Conservation (phyloP, 2,113 vertebrate species). For the Peromyscus maniculatus region DNA sequence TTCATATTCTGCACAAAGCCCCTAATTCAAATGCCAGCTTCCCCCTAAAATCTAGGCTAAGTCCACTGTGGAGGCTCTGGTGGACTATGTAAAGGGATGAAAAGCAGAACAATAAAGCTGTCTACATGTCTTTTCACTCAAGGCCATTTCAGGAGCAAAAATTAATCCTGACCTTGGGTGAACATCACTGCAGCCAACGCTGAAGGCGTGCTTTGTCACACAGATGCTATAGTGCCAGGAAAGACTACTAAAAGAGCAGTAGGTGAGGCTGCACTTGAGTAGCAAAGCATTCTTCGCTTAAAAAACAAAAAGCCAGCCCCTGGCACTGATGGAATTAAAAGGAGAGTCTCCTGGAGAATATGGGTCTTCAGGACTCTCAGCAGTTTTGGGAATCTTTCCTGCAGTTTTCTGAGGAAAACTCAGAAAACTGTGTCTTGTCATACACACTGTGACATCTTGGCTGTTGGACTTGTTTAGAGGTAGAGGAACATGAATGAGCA, state of each 20-base stretch:
- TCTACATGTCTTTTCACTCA: conserved; percentile 64
- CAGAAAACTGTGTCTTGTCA: background rate
- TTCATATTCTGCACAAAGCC: conserved; percentile 68
- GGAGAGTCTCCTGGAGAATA: background rate
- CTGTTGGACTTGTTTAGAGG: background rate
- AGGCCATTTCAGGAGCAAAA: conserved; percentile 68
- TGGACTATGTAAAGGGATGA: conserved; percentile 63
- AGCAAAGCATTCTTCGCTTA: conserved; percentile 54
- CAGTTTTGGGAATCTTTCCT: background rate
- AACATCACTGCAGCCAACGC: conserved; percentile 60
- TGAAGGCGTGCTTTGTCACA: conserved; percentile 54
- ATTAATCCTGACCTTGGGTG: conserved; percentile 72
- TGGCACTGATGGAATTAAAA: background rate
- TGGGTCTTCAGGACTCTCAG: background rate
- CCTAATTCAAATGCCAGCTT: conserved; percentile 67
- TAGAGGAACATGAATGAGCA: background rate
- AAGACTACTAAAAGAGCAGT: background rate
- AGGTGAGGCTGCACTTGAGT: background rate
- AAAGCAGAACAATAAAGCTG: conserved; percentile 74
- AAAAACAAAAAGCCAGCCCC: conserved; percentile 7
- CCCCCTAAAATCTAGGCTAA: conserved; percentile 65
- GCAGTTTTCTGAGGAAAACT: background rate
- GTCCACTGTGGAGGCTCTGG: conserved; percentile 54
- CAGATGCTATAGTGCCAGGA: background rate
- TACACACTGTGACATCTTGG: background rate